Percentiles rank a stretch among this genome's conserved stretches.
Evolutionary conservation across 2,888 invertebrate species (phyloP).

Genomic region (Polietes domitor): DNA sequence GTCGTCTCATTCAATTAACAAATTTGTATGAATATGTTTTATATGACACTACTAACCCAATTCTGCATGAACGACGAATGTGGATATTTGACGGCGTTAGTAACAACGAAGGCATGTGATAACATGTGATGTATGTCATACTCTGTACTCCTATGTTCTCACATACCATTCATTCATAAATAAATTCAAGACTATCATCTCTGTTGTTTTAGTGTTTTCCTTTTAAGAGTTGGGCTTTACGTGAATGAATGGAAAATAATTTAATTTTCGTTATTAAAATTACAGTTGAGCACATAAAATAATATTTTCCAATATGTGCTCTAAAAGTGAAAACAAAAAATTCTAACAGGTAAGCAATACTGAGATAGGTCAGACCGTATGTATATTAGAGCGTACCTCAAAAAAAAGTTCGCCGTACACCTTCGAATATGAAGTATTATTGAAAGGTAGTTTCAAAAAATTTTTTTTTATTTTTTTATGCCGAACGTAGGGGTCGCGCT

Average conservation of each 20-base stretch:
- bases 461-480: no score
- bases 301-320: no score
- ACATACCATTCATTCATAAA: constrained; percentile 25
- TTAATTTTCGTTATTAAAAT: constrained; percentile 23
- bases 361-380: no score
- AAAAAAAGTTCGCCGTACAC: no score
- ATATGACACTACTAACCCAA: constrained; percentile 65
- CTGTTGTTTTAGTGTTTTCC: not conserved
- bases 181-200: constrained; percentile 6
- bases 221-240: not conserved
- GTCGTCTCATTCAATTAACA: constrained; percentile 62
- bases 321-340: no score
- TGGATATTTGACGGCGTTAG: constrained; percentile 2
- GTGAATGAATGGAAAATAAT: constrained; percentile 13
- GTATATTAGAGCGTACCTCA: no score
- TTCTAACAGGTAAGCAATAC: no score
- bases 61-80: constrained; percentile 53
- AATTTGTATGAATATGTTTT: constrained; percentile 40
- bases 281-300: no score
- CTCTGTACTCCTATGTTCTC: not conserved
- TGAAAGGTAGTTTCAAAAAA: no score
- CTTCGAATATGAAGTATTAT: no score
- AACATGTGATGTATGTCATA: constrained; percentile 44
- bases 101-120: constrained; percentile 4
- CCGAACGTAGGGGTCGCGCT: no score